phyloP scores from a whole-genome alignment of 2,888 invertebrate species.

The Tholera decimalis region DNA sequence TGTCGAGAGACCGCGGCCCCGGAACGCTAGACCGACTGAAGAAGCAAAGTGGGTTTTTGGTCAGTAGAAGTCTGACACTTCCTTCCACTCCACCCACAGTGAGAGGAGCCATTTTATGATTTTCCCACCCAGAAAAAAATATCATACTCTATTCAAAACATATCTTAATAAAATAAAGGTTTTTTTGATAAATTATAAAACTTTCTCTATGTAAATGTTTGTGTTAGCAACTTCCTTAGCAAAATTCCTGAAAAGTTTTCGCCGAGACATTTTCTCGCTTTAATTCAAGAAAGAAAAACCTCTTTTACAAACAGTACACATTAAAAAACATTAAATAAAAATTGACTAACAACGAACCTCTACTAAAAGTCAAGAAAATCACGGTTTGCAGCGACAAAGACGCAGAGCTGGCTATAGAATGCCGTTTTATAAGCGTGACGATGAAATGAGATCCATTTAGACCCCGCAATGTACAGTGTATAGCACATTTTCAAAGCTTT shows the following conservation, averaged over 20 bases:
- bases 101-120: too few relatives aligned
- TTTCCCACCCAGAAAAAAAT: too few relatives aligned
- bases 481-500: constrained; percentile 32
- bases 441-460: constrained; percentile 47
- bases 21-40: too few relatives aligned
- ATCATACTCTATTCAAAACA: too few relatives aligned
- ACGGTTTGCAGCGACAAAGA: constrained; percentile 12
- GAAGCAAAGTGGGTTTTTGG: too few relatives aligned
- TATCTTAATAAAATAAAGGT: too few relatives aligned
- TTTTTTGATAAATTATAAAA: too few relatives aligned
- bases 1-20: too few relatives aligned
- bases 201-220: too few relatives aligned
- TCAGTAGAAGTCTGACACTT: too few relatives aligned
- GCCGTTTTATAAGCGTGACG: constrained; percentile 39
- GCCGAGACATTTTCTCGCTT: not conserved
- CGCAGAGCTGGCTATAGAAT: constrained; percentile 20
- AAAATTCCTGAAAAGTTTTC: not conserved
- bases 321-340: constrained; percentile 53
- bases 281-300: constrained; percentile 22
- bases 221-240: not conserved
- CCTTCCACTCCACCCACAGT: too few relatives aligned
- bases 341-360: constrained; percentile 38
- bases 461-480: constrained; percentile 40
- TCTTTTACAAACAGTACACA: constrained; percentile 28
- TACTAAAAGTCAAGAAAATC: constrained; percentile 43